Evolutionary conservation across 2,888 invertebrate species (phyloP), one percentile per base, ranked within the genome.

Genomic region (Epirrhoe tristata): DNA sequence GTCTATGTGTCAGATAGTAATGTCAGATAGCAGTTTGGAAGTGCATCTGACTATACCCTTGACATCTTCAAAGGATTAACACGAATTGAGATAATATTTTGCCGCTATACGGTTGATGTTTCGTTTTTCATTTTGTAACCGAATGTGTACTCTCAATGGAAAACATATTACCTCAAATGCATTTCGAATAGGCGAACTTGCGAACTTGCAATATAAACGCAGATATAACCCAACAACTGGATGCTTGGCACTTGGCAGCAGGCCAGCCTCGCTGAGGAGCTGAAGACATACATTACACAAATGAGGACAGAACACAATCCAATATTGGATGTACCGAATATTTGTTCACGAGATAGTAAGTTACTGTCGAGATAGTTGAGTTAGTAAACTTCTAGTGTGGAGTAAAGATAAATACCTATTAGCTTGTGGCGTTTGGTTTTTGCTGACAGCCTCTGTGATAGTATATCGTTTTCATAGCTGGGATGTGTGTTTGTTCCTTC

Each of bases 281-380:
- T 57, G 39, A 59, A 67, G 14, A 66, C 62, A 58, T 59, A 70
- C 70, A 65, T 67, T 70, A 67, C 63, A 61, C 66, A 66, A 70
- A 70, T 70, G 62, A 67, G 32, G 50, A 60, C 54, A 32, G 57
- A 16, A 14, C 52, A 34, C 10, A 57, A 57, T 61, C 50, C 32
- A 39, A 31, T 39, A 46, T 51, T 16, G 12, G 10, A 5, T 36
- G 34, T 39, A 60, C 10, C 4, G 39, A 43, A 10, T 57, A n/a
- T 46, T 4, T 6, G 14, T 48, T 48, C 48, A 48, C 14, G 14
- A 48, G 14, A 7, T 46, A 16, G 16, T 48, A 43, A 12, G 39
- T 12, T 43, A 10, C 2, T 12, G 6, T 12, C 12, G 39, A 43
- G 39, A 2, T 43, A 10, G 12, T 43, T 10, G 4, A 12, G 4